Percentiles rank a stretch among this genome's conserved stretches.
Conservation (phyloP, 1,140 invertebrate species). For the Orchestia grillus region DNA sequence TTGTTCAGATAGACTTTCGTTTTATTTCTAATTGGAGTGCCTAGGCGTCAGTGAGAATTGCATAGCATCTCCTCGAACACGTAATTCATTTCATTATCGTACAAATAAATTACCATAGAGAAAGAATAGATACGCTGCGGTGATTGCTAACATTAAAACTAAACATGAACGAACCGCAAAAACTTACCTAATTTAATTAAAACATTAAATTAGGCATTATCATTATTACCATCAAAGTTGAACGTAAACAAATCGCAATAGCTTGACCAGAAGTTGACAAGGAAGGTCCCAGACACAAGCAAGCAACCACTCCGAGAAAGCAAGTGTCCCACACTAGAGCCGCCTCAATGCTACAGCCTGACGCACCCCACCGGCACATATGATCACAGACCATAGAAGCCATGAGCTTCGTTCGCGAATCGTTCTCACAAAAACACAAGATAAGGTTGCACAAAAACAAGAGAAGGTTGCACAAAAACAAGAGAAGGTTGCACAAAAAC, state of each 20-base stretch:
- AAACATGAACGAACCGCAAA: background rate
- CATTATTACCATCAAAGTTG: too few relatives aligned
- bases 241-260: too few relatives aligned
- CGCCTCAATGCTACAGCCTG: background rate
- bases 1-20: background rate
- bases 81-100: background rate
- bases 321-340: background rate
- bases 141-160: background rate
- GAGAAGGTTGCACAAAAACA: background rate
- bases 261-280: background rate
- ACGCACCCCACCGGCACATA: background rate
- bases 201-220: too few relatives aligned
- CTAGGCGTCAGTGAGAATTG: background rate
- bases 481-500: background rate
- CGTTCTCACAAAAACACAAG: background rate
- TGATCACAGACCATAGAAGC: background rate
- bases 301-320: background rate
- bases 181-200: too few relatives aligned
- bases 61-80: background rate
- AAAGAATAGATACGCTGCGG: background rate
- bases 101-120: background rate
- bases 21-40: background rate
- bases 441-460: too few relatives aligned
- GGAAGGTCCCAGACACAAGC: background rate
- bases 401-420: background rate